phyloP scores from a whole-genome alignment of 2,888 invertebrate genomes.

The Ochlodes sylvanus region DNA sequence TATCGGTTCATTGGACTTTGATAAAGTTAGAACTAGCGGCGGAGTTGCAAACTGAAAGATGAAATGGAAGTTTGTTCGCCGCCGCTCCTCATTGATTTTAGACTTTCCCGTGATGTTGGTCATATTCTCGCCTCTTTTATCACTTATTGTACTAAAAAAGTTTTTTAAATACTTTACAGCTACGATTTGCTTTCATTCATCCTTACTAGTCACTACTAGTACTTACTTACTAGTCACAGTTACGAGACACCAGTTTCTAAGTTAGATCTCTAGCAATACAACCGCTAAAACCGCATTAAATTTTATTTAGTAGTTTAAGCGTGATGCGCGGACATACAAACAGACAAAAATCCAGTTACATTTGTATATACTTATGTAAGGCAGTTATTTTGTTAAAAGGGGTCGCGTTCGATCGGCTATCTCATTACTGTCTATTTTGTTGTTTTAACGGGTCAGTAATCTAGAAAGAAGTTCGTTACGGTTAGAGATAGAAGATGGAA shows the following conservation, averaged over 20 bases:
- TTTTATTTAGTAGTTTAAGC: too few relatives aligned
- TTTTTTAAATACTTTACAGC: too few relatives aligned
- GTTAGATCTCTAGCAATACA: too few relatives aligned
- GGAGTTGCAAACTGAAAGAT: conserved; percentile 27
- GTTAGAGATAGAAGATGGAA: conserved; percentile 21
- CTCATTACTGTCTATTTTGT: background rate
- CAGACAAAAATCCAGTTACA: too few relatives aligned
- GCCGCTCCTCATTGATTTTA: background rate
- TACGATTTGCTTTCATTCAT: too few relatives aligned
- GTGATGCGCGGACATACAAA: too few relatives aligned
- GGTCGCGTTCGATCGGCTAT: background rate
- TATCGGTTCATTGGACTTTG: conserved; percentile 10
- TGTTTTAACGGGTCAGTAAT: conserved; percentile 2
- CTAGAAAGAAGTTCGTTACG: conserved; percentile 9
- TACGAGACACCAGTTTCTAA: too few relatives aligned
- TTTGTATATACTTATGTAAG: too few relatives aligned
- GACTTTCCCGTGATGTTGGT: background rate
- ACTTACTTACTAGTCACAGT: too few relatives aligned
- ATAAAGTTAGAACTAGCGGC: conserved; percentile 13
- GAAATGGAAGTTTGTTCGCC: conserved; percentile 13
- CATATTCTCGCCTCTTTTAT: background rate
- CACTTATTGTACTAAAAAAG: too few relatives aligned
- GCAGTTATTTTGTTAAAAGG: background rate
- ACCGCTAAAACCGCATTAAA: too few relatives aligned
- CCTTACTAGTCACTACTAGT: too few relatives aligned